A percentile compares a stretch with the other conserved stretches of the same genome.
phyloP scores from a whole-genome alignment of 2,888 invertebrate species.

The Morpho achilles region DNA sequence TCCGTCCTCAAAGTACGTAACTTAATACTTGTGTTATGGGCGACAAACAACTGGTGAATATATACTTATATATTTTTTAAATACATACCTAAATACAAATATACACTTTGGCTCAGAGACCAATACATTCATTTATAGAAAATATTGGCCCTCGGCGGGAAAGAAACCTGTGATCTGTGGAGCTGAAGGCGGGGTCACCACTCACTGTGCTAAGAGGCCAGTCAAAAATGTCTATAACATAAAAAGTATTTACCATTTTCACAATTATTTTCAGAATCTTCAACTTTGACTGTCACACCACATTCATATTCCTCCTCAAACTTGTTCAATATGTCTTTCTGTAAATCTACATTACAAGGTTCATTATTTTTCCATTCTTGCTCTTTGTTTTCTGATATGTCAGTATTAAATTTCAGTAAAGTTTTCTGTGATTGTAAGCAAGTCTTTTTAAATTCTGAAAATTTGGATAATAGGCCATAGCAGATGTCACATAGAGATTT shows the following conservation, averaged over 20 bases:
- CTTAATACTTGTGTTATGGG: too few relatives aligned
- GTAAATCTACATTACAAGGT: background rate
- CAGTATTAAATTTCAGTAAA: slow-evolving; percentile 29
- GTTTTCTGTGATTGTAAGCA: slow-evolving; percentile 59
- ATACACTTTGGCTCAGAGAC: too few relatives aligned
- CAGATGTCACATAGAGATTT: slow-evolving; percentile 58
- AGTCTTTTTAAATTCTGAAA: slow-evolving; percentile 56
- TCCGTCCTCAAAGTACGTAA: too few relatives aligned
- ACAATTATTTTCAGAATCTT: slow-evolving; percentile 7
- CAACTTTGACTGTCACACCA: slow-evolving; percentile 7
- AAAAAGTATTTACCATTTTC: slow-evolving; percentile 11
- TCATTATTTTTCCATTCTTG: background rate
- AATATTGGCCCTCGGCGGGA: too few relatives aligned
- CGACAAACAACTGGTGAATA: too few relatives aligned
- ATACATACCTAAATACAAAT: too few relatives aligned
- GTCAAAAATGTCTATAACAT: background rate
- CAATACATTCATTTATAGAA: too few relatives aligned
- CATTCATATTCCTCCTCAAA: slow-evolving; percentile 4
- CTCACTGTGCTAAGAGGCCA: too few relatives aligned
- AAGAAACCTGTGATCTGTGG: too few relatives aligned
- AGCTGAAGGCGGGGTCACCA: too few relatives aligned
- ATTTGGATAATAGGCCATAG: slow-evolving; percentile 48
- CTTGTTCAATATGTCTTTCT: background rate
- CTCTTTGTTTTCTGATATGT: slow-evolving; percentile 11
- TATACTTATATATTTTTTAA: too few relatives aligned